Evolutionary conservation across 2,888 invertebrate species (phyloP), one percentile per base, ranked within the genome.

Genomic region (Drosophila mimica): DNA sequence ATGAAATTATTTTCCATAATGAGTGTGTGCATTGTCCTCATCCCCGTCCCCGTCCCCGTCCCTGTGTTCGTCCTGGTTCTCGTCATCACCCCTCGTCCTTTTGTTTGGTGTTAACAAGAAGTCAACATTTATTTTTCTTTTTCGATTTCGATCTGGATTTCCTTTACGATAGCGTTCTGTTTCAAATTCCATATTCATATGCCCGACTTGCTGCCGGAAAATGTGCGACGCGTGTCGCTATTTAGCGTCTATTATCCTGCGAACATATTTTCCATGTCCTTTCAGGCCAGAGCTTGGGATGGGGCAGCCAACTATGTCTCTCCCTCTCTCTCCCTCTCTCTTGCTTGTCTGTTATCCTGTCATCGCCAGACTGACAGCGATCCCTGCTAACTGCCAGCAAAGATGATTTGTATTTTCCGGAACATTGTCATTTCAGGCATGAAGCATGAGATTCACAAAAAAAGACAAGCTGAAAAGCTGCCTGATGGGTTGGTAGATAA

Each of bases 1-100:
- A 93, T 93, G 93, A 93, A 93, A 93, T 93, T 92, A 93, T 92
- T 92, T 93, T 90, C 89, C 92, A 91, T 92, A 92, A 92, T 92
- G 79, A 76, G 74, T 79, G 79, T 74, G 75, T 74, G 70, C 30
- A 46, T 25, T 46, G 40, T 30, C 57, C 38, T 40, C n/a, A 17
- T 9, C 1, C 25, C 25, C 34, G 11, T 17, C 25, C 17, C 2
- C 13, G 15, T 73, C 72, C 49, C 54, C 68, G 59, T 34, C 36
- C 25, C 25, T 25, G 11, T 17, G 9, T 9, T 2, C 13, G 25
- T 73, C 70, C 49, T 54, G 66, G 59, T 34, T 28, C 34, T 54
- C 20, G 25, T 25, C 46, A 25, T 60, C 70, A 77, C 80, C 80
- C 70, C 79, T 70, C 58, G 54, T 38, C 38, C 40, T 11, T 64